A percentile compares a stretch with the other conserved stretches of the same genome.
phyloP scores from a whole-genome alignment of 2,113 vertebrate species.

The Syngnathus floridae region DNA sequence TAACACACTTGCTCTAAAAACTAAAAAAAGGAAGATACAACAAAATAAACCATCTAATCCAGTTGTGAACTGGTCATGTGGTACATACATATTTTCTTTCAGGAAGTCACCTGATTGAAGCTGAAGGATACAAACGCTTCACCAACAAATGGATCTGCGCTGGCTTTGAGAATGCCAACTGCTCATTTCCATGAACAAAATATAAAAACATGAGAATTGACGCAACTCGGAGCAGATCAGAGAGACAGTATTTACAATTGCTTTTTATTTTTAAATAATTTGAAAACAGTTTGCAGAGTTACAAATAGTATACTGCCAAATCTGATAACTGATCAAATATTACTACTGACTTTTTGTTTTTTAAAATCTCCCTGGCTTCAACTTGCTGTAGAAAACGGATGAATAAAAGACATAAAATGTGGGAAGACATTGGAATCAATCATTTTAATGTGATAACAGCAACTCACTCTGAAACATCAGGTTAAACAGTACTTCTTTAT shows the following conservation, averaged over 20 bases:
- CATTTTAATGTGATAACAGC: neutral
- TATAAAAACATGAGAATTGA: neutral
- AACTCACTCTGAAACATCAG: neutral
- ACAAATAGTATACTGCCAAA: neutral
- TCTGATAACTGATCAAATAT: too few relatives aligned
- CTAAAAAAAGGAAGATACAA: too few relatives aligned
- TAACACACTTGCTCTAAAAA: too few relatives aligned
- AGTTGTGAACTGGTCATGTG: too few relatives aligned
- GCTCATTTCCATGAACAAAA: constrained; percentile 17
- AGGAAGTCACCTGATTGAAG: constrained; percentile 42
- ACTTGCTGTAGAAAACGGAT: too few relatives aligned
- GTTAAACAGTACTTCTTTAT: neutral
- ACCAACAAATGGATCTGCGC: constrained; percentile 60
- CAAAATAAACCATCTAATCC: too few relatives aligned
- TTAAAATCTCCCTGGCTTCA: too few relatives aligned
- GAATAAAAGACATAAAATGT: neutral
- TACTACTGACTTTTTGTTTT: too few relatives aligned
- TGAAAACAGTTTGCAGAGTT: neutral
- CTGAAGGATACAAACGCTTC: constrained; percentile 52
- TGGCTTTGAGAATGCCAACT: constrained; percentile 40
- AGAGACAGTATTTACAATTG: neutral
- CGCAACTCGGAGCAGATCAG: neutral
- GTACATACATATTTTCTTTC: neutral
- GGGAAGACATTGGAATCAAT: neutral
- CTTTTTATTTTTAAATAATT: too few relatives aligned